These are phyloP conservation scores for Neotragus pygmaeus DNA, from an alignment of 2,113 vertebrate genomes.

Conservation along the genomic window DNA sequence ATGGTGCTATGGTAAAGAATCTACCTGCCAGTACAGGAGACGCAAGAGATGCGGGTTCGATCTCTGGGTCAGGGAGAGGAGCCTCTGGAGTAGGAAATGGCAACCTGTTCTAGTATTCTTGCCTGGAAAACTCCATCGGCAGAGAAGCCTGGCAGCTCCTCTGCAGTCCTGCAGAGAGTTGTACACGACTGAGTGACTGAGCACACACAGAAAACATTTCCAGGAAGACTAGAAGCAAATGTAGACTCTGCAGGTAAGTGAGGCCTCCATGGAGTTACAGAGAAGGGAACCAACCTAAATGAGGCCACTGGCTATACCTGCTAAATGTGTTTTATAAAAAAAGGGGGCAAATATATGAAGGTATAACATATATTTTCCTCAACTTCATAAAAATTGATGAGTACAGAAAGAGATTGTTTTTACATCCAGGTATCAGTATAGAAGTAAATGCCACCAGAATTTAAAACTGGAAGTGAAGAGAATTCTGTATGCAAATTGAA, in stretches of 20 bases:
- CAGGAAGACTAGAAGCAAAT: slow-evolving; percentile 1
- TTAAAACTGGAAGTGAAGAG: slow-evolving; percentile 3
- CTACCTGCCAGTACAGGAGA: not conserved
- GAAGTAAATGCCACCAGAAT: slow-evolving; percentile 1
- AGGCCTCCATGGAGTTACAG: not conserved
- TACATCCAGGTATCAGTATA: not conserved
- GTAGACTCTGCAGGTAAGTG: not conserved
- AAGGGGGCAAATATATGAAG: not conserved
- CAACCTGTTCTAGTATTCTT: not conserved
- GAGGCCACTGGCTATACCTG: not conserved
- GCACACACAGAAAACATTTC: not conserved
- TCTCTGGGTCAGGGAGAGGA: not conserved
- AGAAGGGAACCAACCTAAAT: not conserved
- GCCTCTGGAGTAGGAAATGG: not conserved
- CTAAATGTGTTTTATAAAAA: not conserved
- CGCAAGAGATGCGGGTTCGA: rapidly evolving
- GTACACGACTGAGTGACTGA: not conserved
- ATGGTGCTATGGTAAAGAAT: not conserved
- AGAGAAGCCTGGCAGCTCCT: not conserved
- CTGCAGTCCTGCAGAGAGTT: not conserved
- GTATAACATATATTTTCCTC: not conserved
- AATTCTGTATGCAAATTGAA: slow-evolving; percentile 42
- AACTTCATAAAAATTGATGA: not conserved
- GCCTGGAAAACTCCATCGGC: not conserved
- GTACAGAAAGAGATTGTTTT: not conserved